phyloP scores from a whole-genome alignment of 2,888 invertebrate genomes.

The Philhelius pedissequus region DNA sequence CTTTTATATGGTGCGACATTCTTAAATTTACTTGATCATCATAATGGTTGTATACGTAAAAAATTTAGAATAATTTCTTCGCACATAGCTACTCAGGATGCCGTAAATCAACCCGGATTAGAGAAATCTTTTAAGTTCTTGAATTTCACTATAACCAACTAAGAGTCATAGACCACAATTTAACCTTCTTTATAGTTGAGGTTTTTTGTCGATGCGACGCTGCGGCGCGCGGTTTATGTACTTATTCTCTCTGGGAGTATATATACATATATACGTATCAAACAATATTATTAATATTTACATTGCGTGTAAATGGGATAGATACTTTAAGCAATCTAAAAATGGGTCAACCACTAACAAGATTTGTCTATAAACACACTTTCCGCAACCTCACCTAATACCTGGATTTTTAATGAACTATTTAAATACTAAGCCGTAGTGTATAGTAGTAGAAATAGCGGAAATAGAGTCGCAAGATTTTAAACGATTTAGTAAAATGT shows the following conservation, averaged over 20 bases:
- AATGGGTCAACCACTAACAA: too few species aligned
- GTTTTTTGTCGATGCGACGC: conserved; percentile 1
- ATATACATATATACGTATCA: too few species aligned
- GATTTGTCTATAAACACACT: too few species aligned
- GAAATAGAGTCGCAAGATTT: too few species aligned
- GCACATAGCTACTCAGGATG: neutral
- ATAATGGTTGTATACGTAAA: neutral
- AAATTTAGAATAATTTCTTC: neutral
- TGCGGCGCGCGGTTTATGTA: neutral
- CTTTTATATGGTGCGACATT: neutral
- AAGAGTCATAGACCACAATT: conserved; percentile 38
- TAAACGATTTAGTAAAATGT: too few species aligned
- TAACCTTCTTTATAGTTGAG: conserved; percentile 47
- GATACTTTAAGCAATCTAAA: neutral
- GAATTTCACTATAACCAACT: conserved; percentile 36
- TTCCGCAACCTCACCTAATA: too few species aligned
- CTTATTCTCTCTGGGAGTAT: too few species aligned
- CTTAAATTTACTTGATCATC: neutral
- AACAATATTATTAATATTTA: too few species aligned
- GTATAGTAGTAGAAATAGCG: too few species aligned
- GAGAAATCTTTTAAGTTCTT: conserved; percentile 35
- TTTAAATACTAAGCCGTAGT: too few species aligned
- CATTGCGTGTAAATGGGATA: neutral
- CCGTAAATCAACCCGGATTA: neutral
- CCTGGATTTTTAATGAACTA: too few species aligned